A percentile compares a stretch with the other conserved stretches of the same genome.
Evolutionary conservation across 2,113 vertebrate species (phyloP).

Genomic region (Cyanoramphus novaezelandiae): DNA sequence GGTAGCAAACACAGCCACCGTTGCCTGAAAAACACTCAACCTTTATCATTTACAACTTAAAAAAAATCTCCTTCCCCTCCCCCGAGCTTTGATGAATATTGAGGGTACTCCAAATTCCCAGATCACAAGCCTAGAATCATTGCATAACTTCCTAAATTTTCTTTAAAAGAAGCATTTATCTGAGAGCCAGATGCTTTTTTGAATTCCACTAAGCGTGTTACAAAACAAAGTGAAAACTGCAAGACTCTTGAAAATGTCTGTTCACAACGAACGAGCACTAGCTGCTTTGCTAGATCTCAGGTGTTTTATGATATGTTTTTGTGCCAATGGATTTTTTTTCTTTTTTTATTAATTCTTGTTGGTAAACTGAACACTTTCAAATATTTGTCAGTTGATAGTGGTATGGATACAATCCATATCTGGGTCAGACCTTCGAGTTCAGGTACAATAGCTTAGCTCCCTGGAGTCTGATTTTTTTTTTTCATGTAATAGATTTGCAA

Average conservation of each 20-base stretch:
- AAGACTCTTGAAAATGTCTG: background rate
- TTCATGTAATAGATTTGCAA: constrained; percentile 31
- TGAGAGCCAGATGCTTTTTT: background rate
- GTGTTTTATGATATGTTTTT: constrained; percentile 10
- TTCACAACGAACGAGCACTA: background rate
- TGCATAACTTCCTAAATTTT: background rate
- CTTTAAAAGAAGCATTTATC: background rate
- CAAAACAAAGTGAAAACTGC: constrained; percentile 20
- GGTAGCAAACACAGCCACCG: background rate
- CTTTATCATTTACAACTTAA: background rate
- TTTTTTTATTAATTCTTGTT: background rate
- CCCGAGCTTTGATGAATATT: background rate
- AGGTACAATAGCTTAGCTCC: constrained; percentile 28
- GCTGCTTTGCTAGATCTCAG: constrained; percentile 26
- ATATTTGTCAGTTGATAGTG: constrained; percentile 21
- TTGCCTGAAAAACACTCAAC: constrained; percentile 6
- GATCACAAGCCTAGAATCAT: background rate
- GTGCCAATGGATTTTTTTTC: background rate
- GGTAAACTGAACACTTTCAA: constrained; percentile 31
- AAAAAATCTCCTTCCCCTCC: background rate
- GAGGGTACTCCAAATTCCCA: background rate
- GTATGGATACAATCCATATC: constrained; percentile 32
- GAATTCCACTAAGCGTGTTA: constrained; percentile 2
- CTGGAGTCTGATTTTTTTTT: constrained; percentile 31
- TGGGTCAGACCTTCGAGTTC: constrained; percentile 55